Percentiles rank a stretch among this genome's conserved stretches.
phyloP scores from a whole-genome alignment of 2,113 vertebrate genomes.

The Amblyornis subalaris region DNA sequence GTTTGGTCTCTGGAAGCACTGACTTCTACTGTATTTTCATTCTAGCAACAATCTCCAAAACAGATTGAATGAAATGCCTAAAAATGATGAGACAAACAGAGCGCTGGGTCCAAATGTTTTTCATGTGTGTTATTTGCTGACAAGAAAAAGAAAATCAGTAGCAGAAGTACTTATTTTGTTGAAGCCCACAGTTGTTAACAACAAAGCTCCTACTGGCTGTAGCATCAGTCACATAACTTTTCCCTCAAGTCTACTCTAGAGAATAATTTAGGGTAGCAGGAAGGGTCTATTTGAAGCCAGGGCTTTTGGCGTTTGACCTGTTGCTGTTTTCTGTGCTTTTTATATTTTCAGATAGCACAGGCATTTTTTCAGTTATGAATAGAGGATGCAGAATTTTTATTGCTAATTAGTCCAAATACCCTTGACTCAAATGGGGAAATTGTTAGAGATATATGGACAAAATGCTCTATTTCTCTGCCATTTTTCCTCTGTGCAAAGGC shows the following conservation, averaged over 20 bases:
- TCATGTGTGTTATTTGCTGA: neutral
- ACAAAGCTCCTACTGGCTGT: neutral
- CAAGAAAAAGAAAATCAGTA: neutral
- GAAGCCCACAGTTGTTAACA: neutral
- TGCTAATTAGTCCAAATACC: neutral
- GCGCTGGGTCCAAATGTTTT: neutral
- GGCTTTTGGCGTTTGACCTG: neutral
- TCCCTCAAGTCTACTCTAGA: neutral
- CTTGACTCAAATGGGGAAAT: neutral
- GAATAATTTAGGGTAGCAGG: neutral
- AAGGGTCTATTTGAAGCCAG: neutral
- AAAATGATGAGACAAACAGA: neutral
- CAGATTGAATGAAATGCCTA: constrained; percentile 19
- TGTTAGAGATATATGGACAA: neutral
- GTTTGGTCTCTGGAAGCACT: constrained; percentile 45
- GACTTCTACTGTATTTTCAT: constrained; percentile 28
- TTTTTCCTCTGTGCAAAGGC: neutral
- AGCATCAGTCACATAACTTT: neutral
- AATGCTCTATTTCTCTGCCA: neutral
- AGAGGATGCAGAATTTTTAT: neutral
- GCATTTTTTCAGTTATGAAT: neutral
- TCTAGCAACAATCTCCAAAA: neutral
- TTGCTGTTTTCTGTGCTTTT: neutral
- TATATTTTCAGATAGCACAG: neutral
- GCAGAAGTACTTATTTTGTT: neutral